A percentile compares a stretch with the other conserved stretches of the same genome.
These are phyloP conservation scores for Trichopoda pennipes DNA, from an alignment of 2,888 invertebrate genomes.

Conservation along the genomic window DNA sequence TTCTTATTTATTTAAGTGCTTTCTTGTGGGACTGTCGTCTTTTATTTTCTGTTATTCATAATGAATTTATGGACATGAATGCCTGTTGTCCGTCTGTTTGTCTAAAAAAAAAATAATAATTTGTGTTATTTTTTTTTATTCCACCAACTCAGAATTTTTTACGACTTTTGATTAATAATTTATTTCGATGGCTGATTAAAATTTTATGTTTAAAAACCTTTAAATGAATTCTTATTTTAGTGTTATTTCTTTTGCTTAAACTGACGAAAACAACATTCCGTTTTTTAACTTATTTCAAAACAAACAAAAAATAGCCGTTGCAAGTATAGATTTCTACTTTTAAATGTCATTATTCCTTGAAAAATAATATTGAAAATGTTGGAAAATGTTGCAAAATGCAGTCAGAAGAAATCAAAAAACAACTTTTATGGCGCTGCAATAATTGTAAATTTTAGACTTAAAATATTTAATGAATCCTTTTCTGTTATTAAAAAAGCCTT, in stretches of 20 bases:
- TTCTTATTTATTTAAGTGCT: conserved; percentile 53
- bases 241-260: conserved; percentile 18
- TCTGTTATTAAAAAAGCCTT: conserved; percentile 5
- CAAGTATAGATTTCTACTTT: conserved; percentile 31
- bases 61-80: conserved; percentile 45
- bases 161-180: conserved; percentile 72
- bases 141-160: conserved; percentile 63
- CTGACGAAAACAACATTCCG: conserved; percentile 34
- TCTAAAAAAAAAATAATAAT: conserved; percentile 22
- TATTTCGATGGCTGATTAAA: conserved; percentile 71
- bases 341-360: conserved; percentile 43
- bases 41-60: conserved; percentile 32
- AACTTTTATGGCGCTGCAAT: conserved; percentile 56
- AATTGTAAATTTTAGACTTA: conserved; percentile 51
- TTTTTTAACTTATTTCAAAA: conserved; percentile 50
- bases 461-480: conserved; percentile 42
- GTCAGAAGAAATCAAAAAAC: conserved; percentile 20
- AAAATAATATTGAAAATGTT: conserved; percentile 25
- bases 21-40: conserved; percentile 33
- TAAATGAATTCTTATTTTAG: conserved; percentile 58
- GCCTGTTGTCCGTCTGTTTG: conserved; percentile 26
- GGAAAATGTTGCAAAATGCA: neutral
- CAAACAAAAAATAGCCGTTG: conserved; percentile 15
- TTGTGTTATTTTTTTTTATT: conserved; percentile 22
- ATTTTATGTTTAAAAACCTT: conserved; percentile 66